phyloP scores from a whole-genome alignment of 2,888 invertebrate species.

The Heliconius sara region DNA sequence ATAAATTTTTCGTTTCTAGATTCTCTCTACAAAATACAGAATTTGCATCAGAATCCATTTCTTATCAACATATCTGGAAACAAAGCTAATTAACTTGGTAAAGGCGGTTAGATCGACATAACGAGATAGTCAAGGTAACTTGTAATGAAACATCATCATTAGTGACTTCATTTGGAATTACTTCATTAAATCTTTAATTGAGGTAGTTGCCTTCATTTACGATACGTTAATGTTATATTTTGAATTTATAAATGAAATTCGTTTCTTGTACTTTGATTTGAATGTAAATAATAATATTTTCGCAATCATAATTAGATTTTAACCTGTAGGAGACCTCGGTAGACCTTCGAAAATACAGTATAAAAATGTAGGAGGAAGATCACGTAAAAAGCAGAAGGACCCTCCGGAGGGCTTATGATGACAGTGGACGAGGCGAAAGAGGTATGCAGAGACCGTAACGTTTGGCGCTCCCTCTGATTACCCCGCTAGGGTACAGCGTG shows the following conservation, averaged over 20 bases:
- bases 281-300: neutral
- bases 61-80: neutral
- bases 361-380: too few species aligned
- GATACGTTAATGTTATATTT: neutral
- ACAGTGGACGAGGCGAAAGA: too few species aligned
- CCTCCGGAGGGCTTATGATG: too few species aligned
- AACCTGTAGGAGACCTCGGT: too few species aligned
- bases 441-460: too few species aligned
- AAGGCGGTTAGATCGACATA: slow-evolving; percentile 11
- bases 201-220: slow-evolving; percentile 2
- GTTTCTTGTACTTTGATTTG: neutral
- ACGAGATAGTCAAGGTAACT: slow-evolving; percentile 2
- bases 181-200: slow-evolving; percentile 16
- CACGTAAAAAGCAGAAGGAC: too few species aligned
- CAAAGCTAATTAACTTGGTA: slow-evolving; percentile 3
- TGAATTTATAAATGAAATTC: neutral
- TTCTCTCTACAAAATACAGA: neutral
- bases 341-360: too few species aligned
- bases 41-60: neutral
- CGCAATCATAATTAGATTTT: too few species aligned
- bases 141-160: slow-evolving; percentile 14
- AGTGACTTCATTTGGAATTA: neutral
- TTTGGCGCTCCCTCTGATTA: too few species aligned
- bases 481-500: too few species aligned
- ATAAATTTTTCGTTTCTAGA: neutral